Percentiles rank a stretch among this genome's conserved stretches.
These are phyloP conservation scores for Chitala chitala DNA, from an alignment of 2,113 vertebrate genomes.

Conservation along the genomic window DNA sequence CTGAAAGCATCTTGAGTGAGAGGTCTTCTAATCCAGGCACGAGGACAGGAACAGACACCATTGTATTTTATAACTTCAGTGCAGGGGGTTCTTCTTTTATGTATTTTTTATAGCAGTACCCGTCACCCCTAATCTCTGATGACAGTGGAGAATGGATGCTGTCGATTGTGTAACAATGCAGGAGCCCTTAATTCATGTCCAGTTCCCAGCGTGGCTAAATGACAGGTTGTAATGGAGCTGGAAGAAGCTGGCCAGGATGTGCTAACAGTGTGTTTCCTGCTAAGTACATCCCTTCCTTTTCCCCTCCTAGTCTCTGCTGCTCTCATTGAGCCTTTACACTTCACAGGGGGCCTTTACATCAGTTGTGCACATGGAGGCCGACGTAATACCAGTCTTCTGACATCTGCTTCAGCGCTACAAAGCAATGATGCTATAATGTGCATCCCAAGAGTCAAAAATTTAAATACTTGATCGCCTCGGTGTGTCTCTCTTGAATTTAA, in stretches of 20 bases:
- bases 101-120: conserved; percentile 32
- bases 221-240: conserved; percentile 11
- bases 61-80: background rate
- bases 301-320: background rate
- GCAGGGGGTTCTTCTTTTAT: conserved; percentile 15
- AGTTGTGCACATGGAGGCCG: background rate
- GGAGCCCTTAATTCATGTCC: conserved; percentile 13
- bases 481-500: no score
- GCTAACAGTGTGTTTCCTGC: background rate
- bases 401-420: background rate
- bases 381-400: background rate
- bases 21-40: conserved; percentile 1
- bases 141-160: conserved; percentile 16
- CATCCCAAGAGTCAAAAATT: background rate
- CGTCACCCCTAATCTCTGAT: conserved; percentile 21
- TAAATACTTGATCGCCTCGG: no score
- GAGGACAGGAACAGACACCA: background rate
- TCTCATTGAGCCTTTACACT: background rate
- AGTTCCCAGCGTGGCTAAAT: background rate
- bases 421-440: background rate
- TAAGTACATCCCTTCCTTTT: background rate
- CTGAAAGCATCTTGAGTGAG: conserved; percentile 14
- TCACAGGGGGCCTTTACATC: background rate
- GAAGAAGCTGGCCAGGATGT: conserved; percentile 9
- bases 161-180: conserved; percentile 9